Evolutionary conservation across 2,113 vertebrate genomes (phyloP), one percentile per base, ranked within the genome.

Genomic region (Gnathonemus longibarbis): DNA sequence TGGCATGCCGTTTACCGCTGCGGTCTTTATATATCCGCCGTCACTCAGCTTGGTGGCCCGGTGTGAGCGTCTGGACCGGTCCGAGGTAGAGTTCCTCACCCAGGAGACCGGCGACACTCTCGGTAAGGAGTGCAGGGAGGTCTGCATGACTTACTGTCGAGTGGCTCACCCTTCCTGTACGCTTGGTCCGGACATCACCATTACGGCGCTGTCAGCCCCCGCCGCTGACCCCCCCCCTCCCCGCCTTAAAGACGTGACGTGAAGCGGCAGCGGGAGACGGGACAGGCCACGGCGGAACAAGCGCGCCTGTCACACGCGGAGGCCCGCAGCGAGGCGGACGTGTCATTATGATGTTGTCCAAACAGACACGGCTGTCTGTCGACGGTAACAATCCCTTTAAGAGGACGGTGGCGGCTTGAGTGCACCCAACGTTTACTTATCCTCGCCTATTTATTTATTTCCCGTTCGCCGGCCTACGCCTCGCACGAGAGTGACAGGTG

Each of bases 331-430:
- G 92, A 92, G 91, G 90, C 91, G 90, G 52, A 87, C 88, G 39
- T 93, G 92, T 93, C 93, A 93, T 94, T 93, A 92, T 93, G 92
- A 94, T 93, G 93, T 93, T 93, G 93, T 94, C 93, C 93, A 94
- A 93, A 95, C 92, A 94, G 94, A 96, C 94, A 94, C 93, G 92
- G 94, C 92, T 94, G 93, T 93, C 91, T 91, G 89, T 93, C 90
- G 89, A 49, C 87, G 74, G 88, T 90, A 94, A 91, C 90, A 93
- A 93, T 92, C 93, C 89, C 89, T 91, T 91, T 93, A 93, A 94
- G 92, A 90, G 92, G 91, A 48, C 58, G 84, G 89, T 88, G 90
- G 92, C 91, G 70, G 88, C 83, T 49, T 21, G 90, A 93, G 89
- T 84, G 91, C 89, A 88, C 35, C 4, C 15, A 35, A 50, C 45